Conservation (phyloP, 2,888 invertebrate species). For the Notodonta dromedarius region DNA sequence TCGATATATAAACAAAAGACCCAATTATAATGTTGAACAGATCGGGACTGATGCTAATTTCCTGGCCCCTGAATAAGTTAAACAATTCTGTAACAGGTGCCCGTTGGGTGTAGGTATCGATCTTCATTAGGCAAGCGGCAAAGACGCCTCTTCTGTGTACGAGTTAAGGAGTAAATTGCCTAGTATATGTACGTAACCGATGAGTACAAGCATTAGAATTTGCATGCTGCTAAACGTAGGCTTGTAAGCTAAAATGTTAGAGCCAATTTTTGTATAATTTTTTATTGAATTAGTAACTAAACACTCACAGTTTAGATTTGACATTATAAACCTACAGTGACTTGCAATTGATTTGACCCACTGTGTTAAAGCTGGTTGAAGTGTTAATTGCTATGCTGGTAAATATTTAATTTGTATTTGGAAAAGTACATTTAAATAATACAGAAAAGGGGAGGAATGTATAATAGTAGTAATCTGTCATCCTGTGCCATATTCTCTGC, state of each 20-base stretch:
- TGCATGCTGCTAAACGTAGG: too few relatives aligned
- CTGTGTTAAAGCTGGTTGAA: too few relatives aligned
- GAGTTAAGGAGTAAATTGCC: neutral
- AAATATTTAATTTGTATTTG: too few relatives aligned
- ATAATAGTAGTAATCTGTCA: neutral
- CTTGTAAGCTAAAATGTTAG: too few relatives aligned
- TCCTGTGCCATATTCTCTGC: neutral
- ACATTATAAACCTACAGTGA: too few relatives aligned
- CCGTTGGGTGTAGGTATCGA: slow-evolving; percentile 25
- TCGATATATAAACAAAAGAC: slow-evolving; percentile 49
- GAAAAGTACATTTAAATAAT: neutral
- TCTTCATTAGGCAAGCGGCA: slow-evolving; percentile 30
- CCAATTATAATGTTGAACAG: slow-evolving; percentile 61
- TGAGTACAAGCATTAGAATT: too few relatives aligned
- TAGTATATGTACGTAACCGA: neutral
- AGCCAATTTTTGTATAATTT: too few relatives aligned
- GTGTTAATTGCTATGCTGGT: too few relatives aligned
- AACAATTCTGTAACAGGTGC: slow-evolving; percentile 47
- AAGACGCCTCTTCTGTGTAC: slow-evolving; percentile 3
- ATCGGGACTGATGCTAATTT: slow-evolving; percentile 66
- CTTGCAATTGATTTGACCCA: too few relatives aligned
- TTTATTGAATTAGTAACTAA: too few relatives aligned
- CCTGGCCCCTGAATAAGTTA: slow-evolving; percentile 64
- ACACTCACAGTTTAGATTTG: too few relatives aligned
- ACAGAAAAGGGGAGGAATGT: neutral